Percentiles rank a stretch among this genome's conserved stretches.
phyloP scores from a whole-genome alignment of 2,888 invertebrate species.

The Nasonovia ribisnigri region DNA sequence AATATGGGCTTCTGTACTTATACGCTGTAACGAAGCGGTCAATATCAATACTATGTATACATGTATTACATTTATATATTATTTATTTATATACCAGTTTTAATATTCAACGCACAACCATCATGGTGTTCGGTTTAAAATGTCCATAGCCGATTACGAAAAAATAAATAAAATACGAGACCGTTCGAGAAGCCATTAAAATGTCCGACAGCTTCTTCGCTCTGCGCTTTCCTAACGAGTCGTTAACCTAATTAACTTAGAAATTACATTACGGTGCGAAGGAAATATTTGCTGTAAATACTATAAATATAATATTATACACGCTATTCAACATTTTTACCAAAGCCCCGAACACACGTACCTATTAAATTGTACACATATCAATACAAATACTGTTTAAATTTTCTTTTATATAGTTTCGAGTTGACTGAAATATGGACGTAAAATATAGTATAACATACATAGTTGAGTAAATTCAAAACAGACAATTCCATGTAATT shows the following conservation, averaged over 20 bases:
- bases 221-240: not conserved
- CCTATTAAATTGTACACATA: not conserved
- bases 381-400: not conserved
- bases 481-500: not conserved
- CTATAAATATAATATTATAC: conserved; percentile 2
- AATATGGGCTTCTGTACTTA: not conserved
- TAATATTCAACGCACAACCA: not conserved
- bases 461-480: not conserved
- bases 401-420: not conserved
- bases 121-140: not conserved
- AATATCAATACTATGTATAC: not conserved
- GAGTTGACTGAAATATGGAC: not conserved
- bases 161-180: conserved; percentile 6
- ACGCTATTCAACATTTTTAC: not conserved
- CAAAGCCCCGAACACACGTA: not conserved
- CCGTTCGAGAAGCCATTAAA: not conserved
- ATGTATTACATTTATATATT: not conserved
- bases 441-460: not conserved
- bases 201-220: not conserved
- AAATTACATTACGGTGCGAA: not conserved
- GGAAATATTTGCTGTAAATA: not conserved
- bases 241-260: conserved; percentile 20
- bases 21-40: not conserved
- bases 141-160: not conserved
- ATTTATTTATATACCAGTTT: not conserved